phyloP scores from a whole-genome alignment of 2,113 vertebrate species.

The Conger conger region DNA sequence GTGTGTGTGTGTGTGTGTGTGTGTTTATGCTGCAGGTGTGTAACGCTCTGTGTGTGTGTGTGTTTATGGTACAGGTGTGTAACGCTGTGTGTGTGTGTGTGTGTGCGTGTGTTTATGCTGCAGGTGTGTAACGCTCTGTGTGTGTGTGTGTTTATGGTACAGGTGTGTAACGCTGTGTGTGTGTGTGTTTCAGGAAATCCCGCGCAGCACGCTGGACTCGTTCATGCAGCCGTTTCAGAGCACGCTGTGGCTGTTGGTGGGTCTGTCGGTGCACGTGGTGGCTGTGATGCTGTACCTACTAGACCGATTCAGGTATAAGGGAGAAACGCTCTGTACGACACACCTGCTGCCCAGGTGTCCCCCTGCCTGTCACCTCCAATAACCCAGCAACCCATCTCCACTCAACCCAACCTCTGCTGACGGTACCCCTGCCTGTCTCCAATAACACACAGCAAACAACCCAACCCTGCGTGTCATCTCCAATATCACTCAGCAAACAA shows the following conservation, averaged over 20 bases:
- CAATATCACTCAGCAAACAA: background rate
- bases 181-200: constrained; percentile 83
- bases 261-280: constrained; percentile 96
- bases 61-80: no score
- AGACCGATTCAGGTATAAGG: constrained; percentile 90
- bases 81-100: constrained; percentile 44
- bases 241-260: constrained; percentile 94
- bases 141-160: constrained; percentile 42
- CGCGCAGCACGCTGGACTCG: constrained; percentile 93
- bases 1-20: constrained; percentile 26
- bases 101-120: no score
- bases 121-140: constrained; percentile 52
- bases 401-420: no score
- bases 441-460: no score
- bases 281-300: constrained; percentile 97
- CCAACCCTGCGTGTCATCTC: background rate
- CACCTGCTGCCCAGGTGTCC: background rate
- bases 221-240: constrained; percentile 99
- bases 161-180: background rate
- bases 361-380: background rate
- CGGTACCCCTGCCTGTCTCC: background rate
- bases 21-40: constrained; percentile 20
- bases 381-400: no score
- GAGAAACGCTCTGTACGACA: background rate
- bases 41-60: background rate